Conservation (phyloP, 2,797 vertebrate genomes). For the Phataginus tricuspis region DNA sequence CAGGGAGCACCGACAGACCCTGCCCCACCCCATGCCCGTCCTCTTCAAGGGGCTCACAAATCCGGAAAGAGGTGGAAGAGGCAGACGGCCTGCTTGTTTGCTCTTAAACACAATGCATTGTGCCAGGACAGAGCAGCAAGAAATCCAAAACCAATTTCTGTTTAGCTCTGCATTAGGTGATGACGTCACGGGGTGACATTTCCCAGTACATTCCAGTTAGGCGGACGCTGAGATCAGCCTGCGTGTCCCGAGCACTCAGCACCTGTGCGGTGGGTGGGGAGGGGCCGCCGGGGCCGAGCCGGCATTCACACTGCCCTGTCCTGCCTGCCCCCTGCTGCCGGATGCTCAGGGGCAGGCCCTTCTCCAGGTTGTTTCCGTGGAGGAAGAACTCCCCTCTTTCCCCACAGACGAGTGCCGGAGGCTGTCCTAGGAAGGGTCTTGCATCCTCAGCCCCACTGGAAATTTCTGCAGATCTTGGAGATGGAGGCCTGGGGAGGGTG, state of each 20-base stretch:
- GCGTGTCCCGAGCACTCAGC: rapidly evolving
- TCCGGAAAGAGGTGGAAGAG: neutral
- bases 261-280: rapidly evolving
- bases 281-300: too few relatives aligned
- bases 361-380: too few relatives aligned
- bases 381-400: neutral
- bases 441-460: neutral
- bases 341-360: rapidly evolving
- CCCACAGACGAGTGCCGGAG: neutral
- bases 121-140: rapidly evolving
- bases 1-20: too few relatives aligned
- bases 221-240: rapidly evolving
- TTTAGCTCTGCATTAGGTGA: rapidly evolving
- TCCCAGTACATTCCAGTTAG: rapidly evolving
- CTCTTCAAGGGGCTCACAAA: rapidly evolving
- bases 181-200: rapidly evolving
- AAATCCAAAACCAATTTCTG: rapidly evolving
- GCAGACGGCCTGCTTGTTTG: rapidly evolving
- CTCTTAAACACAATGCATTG: rapidly evolving
- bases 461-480: neutral
- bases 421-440: neutral
- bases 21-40: rapidly evolving
- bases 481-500: neutral
- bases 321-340: rapidly evolving
- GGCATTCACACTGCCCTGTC: rapidly evolving